These are phyloP conservation scores for Aphidius gifuensis DNA, from an alignment of 1,140 invertebrate genomes.

Conservation along the genomic window DNA sequence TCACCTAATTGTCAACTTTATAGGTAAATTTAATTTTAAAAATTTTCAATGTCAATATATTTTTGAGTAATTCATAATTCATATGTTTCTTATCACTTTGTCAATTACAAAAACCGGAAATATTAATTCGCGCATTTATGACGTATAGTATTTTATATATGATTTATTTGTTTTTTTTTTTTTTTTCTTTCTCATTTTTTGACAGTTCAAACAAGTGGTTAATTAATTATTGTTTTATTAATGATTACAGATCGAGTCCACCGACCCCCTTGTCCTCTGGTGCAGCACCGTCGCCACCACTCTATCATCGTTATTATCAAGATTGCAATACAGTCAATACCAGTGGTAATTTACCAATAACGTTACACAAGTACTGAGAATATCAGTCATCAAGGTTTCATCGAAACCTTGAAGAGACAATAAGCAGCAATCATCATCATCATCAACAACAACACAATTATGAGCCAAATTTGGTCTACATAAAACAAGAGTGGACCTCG, in stretches of 20 bases:
- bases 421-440: constrained; percentile 26
- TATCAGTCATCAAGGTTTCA: constrained; percentile 53
- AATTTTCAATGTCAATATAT: too few species aligned
- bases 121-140: not conserved
- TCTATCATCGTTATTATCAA: constrained; percentile 52
- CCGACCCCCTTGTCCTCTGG: constrained; percentile 48
- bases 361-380: constrained; percentile 55
- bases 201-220: constrained; percentile 12
- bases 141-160: too few species aligned
- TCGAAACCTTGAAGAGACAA: constrained; percentile 35
- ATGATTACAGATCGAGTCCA: constrained; percentile 48
- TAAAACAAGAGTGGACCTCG: constrained; percentile 51
- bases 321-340: constrained; percentile 52
- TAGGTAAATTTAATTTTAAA: constrained; percentile 34
- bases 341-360: constrained; percentile 52
- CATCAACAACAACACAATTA: constrained; percentile 23
- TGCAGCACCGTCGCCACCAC: constrained; percentile 48
- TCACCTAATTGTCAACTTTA: constrained; percentile 52
- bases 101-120: not conserved
- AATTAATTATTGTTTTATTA: constrained; percentile 16
- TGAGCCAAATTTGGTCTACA: constrained; percentile 47
- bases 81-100: too few species aligned
- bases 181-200: not conserved
- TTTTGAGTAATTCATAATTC: too few species aligned
- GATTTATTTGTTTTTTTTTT: not conserved